Percentiles rank a stretch among this genome's conserved stretches.
Evolutionary conservation across 2,888 invertebrate genomes (phyloP).

Genomic region (Chironomus riparius): DNA sequence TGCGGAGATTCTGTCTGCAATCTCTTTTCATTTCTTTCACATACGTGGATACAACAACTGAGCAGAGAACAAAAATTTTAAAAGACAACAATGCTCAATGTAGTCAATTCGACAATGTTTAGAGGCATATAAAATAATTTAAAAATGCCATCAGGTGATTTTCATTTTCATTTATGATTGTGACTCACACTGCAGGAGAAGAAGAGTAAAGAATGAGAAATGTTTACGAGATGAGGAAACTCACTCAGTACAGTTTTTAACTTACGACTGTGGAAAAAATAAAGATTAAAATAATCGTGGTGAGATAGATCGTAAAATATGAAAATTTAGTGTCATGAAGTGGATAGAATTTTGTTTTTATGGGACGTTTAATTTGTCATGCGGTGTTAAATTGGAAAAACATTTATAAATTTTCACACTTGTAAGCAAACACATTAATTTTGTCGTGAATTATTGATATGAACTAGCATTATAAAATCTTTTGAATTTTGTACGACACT

Average conservation of each 20-base stretch:
- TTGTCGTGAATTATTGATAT: too few relatives aligned
- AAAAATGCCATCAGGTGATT: conserved; percentile 6
- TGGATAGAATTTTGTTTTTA: too few relatives aligned
- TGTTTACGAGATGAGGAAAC: background rate
- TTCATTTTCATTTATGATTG: background rate
- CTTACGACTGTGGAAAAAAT: background rate
- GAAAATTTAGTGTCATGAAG: background rate
- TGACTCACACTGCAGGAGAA: background rate
- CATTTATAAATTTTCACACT: background rate
- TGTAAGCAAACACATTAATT: background rate
- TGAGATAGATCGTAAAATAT: background rate
- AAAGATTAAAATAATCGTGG: too few relatives aligned
- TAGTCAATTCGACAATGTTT: background rate
- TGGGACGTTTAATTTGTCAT: too few relatives aligned
- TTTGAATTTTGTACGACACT: too few relatives aligned
- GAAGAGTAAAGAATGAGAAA: background rate
- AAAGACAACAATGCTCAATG: background rate
- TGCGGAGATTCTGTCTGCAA: conserved; percentile 14
- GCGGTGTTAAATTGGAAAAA: background rate
- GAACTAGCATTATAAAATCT: too few relatives aligned
- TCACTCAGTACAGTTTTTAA: background rate
- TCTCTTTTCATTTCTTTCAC: background rate
- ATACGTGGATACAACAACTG: background rate
- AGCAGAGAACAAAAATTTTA: background rate
- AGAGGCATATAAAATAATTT: background rate